These are phyloP conservation scores for Acanthochromis polyacanthus DNA, from an alignment of 2,113 vertebrate genomes.

Conservation along the genomic window DNA sequence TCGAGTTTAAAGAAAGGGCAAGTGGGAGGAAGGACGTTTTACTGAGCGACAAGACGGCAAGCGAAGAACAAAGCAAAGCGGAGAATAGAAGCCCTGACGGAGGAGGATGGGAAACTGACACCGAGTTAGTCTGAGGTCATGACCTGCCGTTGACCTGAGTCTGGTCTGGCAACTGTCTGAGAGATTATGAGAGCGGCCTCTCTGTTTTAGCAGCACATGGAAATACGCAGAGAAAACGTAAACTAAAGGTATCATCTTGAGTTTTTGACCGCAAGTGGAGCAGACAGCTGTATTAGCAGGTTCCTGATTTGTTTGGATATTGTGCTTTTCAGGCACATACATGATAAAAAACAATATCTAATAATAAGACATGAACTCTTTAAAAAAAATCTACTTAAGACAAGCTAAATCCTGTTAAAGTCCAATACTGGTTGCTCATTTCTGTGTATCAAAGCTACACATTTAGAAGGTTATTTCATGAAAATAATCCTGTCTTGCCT, in stretches of 20 bases:
- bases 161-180: conserved; percentile 31
- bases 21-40: conserved; percentile 26
- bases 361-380: background rate
- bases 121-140: conserved; percentile 33
- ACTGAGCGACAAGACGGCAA: conserved; percentile 20
- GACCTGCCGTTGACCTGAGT: conserved; percentile 52
- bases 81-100: conserved; percentile 22
- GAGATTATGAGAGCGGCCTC: conserved; percentile 11
- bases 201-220: conserved; percentile 1
- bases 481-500: no score
- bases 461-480: no score
- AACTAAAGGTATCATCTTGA: background rate
- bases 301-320: background rate
- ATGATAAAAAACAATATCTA: background rate
- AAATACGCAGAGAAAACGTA: background rate
- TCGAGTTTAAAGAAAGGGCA: conserved; percentile 69
- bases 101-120: conserved; percentile 13
- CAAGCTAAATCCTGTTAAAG: background rate
- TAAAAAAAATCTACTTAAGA: background rate
- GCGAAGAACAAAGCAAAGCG: conserved; percentile 23
- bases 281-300: background rate
- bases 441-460: no score
- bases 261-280: no score
- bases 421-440: no score
- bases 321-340: background rate